Evolutionary conservation across 2,113 vertebrate genomes (phyloP).

Genomic region (Seriola aureovittata): DNA sequence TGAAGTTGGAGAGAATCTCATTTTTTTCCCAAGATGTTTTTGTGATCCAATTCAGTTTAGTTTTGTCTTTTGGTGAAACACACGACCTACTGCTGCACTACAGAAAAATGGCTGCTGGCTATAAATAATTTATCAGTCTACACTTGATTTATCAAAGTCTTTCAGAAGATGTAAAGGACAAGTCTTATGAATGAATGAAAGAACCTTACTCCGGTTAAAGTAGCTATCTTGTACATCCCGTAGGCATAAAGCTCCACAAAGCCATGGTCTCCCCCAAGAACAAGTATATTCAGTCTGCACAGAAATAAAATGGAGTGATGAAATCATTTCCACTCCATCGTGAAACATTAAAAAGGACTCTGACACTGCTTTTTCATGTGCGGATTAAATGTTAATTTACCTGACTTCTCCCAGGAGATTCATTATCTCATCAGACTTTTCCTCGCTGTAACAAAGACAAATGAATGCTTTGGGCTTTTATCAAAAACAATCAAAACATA

Average conservation of each 20-base stretch:
- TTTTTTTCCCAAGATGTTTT: background rate
- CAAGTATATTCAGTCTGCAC: slow-evolving; percentile 93
- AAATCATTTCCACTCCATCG: background rate
- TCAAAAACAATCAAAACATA: slow-evolving; percentile 10
- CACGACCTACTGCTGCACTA: background rate
- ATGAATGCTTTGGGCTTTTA: background rate
- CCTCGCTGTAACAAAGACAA: slow-evolving; percentile 89
- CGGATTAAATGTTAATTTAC: slow-evolving; percentile 77
- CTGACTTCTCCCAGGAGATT: slow-evolving; percentile 97
- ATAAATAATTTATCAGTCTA: background rate
- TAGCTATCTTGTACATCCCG: slow-evolving; percentile 98
- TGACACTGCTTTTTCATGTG: background rate
- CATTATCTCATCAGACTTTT: slow-evolving; percentile 98
- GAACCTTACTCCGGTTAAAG: slow-evolving; percentile 87
- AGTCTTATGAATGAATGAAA: background rate
- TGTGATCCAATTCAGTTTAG: background rate
- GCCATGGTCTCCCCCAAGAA: slow-evolving; percentile 91
- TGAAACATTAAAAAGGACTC: background rate
- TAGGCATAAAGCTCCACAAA: slow-evolving; percentile 97
- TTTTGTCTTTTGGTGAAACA: background rate
- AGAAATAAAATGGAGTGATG: background rate
- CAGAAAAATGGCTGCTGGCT: background rate
- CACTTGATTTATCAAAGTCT: background rate
- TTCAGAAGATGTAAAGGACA: background rate
- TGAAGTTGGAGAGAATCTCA: background rate